A percentile compares a stretch with the other conserved stretches of the same genome.
Conservation (phyloP, 2,113 vertebrate species). For the Pholis gunnellus region DNA sequence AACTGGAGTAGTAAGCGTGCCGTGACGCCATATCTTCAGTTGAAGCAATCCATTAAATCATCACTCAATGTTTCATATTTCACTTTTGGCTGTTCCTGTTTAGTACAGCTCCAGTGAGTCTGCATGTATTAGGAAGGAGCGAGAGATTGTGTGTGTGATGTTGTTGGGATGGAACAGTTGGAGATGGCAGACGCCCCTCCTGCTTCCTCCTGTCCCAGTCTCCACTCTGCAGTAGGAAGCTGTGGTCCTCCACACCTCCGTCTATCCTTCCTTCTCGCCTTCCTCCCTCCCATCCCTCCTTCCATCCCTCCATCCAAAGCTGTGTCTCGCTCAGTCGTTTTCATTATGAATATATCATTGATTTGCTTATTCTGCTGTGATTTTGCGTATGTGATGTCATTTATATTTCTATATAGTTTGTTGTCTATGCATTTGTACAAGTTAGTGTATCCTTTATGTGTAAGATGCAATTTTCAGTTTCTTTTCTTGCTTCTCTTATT, state of each 20-base stretch:
- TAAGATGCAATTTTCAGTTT: neutral
- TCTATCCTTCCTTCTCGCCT: conserved; percentile 52
- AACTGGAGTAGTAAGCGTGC: conserved; percentile 43
- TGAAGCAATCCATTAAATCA: conserved; percentile 55
- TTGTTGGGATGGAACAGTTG: conserved; percentile 70
- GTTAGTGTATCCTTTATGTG: neutral
- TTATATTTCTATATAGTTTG: neutral
- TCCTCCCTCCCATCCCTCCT: conserved; percentile 4
- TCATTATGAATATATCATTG: conserved; percentile 1
- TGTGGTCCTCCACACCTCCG: conserved; percentile 65
- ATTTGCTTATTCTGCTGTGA: neutral
- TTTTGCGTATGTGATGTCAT: neutral
- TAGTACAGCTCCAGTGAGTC: conserved; percentile 37
- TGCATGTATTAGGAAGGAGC: conserved; percentile 42
- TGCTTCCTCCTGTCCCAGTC: conserved; percentile 69
- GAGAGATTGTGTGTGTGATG: conserved; percentile 42
- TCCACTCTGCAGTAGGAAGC: conserved; percentile 64
- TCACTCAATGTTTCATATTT: conserved; percentile 58
- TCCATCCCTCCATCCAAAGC: conserved; percentile 36
- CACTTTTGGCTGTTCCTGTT: conserved; percentile 48
- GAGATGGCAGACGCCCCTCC: conserved; percentile 73
- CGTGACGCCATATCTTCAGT: conserved; percentile 24
- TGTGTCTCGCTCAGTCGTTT: conserved; percentile 24
- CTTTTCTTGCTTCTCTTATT: neutral
- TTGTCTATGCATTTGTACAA: neutral